These are phyloP conservation scores for Xanthorhoe designata DNA, from an alignment of 2,888 invertebrate species.

Conservation along the genomic window DNA sequence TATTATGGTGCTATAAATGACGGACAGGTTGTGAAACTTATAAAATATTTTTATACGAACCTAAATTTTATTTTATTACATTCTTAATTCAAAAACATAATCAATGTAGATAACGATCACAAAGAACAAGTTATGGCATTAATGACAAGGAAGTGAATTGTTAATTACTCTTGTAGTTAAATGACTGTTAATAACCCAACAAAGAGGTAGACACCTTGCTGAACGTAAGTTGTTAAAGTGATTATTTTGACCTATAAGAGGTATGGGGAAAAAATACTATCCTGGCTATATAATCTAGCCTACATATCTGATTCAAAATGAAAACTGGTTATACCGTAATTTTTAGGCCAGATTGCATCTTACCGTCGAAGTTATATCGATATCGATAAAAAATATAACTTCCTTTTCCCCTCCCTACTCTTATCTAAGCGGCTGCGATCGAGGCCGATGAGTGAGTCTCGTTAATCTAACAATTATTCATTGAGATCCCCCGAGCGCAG, in stretches of 20 bases:
- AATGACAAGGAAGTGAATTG: not conserved
- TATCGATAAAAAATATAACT: slow-evolving; percentile 14
- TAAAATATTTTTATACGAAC: not conserved
- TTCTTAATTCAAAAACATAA: not conserved
- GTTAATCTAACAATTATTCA: slow-evolving; percentile 83
- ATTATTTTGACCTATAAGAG: no score
- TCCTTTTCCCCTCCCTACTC: slow-evolving; percentile 49
- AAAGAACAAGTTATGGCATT: not conserved
- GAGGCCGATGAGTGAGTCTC: slow-evolving; percentile 72
- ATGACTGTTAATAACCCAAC: not conserved
- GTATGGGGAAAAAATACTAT: no score
- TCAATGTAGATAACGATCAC: not conserved
- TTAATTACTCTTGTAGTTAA: not conserved
- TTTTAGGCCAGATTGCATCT: no score
- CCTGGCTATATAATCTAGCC: no score
- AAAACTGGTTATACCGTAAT: no score
- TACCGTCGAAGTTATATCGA: slow-evolving; percentile 22
- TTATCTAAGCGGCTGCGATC: slow-evolving; percentile 66
- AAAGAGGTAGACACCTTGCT: no score
- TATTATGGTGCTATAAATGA: not conserved
- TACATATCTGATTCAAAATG: no score
- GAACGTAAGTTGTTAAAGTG: no score
- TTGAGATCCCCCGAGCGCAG: slow-evolving; percentile 58
- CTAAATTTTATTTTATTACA: not conserved
- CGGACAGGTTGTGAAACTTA: not conserved